Evolutionary conservation across 2,797 vertebrate species (phyloP).

Genomic region (Enteromius trimaculatus): DNA sequence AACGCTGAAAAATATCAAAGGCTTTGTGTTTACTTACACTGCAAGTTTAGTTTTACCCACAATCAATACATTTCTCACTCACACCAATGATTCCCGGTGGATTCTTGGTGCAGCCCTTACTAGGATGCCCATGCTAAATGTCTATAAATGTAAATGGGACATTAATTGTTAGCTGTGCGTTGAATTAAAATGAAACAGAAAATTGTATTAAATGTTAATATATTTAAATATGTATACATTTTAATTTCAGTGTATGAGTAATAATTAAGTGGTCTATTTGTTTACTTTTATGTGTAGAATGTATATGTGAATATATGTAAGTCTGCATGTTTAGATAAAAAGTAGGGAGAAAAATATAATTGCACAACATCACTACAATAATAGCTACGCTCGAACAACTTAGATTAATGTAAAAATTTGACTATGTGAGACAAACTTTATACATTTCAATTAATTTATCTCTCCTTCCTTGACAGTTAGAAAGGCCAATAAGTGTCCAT

Average conservation of each 20-base stretch:
- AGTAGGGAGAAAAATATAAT: not conserved
- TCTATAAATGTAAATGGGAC: not conserved
- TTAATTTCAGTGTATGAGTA: no score
- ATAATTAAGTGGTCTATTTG: no score
- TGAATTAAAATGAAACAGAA: not conserved
- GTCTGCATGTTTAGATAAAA: no score
- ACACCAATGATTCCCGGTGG: not conserved
- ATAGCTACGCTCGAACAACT: not conserved
- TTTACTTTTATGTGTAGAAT: no score
- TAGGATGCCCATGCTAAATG: not conserved
- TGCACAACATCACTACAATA: not conserved
- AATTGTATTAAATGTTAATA: not conserved
- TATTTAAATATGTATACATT: not conserved
- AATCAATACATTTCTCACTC: not conserved
- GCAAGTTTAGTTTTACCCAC: not conserved
- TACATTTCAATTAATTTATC: not conserved
- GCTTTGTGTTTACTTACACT: not conserved
- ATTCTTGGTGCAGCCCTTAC: not conserved
- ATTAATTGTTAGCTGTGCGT: not conserved
- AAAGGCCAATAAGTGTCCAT: slow-evolving; percentile 1
- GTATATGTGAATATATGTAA: no score
- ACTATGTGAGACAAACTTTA: not conserved
- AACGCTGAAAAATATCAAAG: not conserved
- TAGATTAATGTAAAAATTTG: not conserved
- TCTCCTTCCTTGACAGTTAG: not conserved